These are phyloP conservation scores for Drosophila pruinosa DNA, from an alignment of 1,140 invertebrate genomes.

Conservation along the genomic window DNA sequence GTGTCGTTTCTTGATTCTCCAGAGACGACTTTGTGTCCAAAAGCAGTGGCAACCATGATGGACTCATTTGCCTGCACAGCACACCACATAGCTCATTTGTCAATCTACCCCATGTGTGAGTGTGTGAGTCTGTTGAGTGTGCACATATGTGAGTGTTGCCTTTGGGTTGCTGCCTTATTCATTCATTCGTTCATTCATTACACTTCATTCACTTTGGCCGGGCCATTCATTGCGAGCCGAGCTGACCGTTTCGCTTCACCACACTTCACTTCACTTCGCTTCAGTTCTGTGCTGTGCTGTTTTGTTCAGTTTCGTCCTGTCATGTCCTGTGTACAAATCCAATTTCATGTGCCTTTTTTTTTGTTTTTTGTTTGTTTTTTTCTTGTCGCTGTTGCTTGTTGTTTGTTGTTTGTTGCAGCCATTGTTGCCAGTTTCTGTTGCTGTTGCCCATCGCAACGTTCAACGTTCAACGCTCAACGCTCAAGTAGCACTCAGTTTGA, in stretches of 20 bases:
- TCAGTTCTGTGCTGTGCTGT: too few relatives aligned
- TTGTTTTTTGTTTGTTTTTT: not conserved
- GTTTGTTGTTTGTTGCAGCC: conserved; percentile 8
- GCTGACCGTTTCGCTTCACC: conserved; percentile 13
- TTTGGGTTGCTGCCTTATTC: conserved; percentile 24
- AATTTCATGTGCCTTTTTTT: conserved; percentile 62
- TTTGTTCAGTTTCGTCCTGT: conserved; percentile 18
- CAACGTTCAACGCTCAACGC: conserved; percentile 18
- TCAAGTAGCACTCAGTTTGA: conserved; percentile 33
- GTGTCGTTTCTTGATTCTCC: not conserved
- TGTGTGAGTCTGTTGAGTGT: not conserved
- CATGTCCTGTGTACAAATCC: conserved; percentile 61
- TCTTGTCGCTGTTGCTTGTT: conserved; percentile 42
- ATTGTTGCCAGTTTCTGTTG: conserved; percentile 11
- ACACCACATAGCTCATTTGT: not conserved
- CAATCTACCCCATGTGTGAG: not conserved
- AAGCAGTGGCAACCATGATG: not conserved
- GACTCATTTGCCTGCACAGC: not conserved
- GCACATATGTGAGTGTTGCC: conserved; percentile 8
- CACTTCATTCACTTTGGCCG: conserved; percentile 48
- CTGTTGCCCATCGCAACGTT: conserved; percentile 36
- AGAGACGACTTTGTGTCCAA: not conserved
- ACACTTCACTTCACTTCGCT: conserved; percentile 20
- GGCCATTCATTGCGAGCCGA: conserved; percentile 9
- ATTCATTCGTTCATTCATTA: conserved; percentile 50